A percentile compares a stretch with the other conserved stretches of the same genome.
phyloP scores from a whole-genome alignment of 2,113 vertebrate genomes.

The Lynx canadensis region DNA sequence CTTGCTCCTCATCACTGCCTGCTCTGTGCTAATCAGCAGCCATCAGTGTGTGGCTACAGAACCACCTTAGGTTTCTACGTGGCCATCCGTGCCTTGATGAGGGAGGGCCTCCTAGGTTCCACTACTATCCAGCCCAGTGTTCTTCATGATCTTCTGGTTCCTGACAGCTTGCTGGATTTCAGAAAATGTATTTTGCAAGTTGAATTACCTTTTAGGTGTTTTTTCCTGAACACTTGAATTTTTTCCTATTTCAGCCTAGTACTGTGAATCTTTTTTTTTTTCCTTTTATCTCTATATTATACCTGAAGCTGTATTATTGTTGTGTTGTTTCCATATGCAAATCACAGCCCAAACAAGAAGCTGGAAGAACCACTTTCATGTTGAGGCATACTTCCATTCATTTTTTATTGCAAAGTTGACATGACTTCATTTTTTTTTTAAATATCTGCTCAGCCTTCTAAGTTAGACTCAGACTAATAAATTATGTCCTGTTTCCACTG shows the following conservation, averaged over 20 bases:
- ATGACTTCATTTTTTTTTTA: neutral
- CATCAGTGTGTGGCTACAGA: neutral
- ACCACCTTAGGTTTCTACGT: accelerated
- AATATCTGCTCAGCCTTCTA: neutral
- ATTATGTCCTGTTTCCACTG: neutral
- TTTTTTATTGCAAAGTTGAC: slow-evolving; percentile 19
- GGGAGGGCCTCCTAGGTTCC: neutral
- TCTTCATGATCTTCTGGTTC: neutral
- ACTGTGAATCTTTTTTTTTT: neutral
- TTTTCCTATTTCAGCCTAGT: neutral
- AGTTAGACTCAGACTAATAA: neutral
- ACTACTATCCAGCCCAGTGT: accelerated
- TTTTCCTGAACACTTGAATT: neutral
- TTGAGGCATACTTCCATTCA: neutral
- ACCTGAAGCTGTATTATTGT: neutral
- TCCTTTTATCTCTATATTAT: neutral
- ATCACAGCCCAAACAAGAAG: neutral
- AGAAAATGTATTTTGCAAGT: neutral
- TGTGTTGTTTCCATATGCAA: neutral
- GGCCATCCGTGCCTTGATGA: neutral
- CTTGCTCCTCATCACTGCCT: neutral
- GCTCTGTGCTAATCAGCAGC: neutral
- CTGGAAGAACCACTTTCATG: neutral
- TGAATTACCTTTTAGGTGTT: neutral
- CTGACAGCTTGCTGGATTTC: neutral